Base-by-base conservation (phyloP, 2,888 invertebrate species). In the Eretmocerus hayati region DNA sequence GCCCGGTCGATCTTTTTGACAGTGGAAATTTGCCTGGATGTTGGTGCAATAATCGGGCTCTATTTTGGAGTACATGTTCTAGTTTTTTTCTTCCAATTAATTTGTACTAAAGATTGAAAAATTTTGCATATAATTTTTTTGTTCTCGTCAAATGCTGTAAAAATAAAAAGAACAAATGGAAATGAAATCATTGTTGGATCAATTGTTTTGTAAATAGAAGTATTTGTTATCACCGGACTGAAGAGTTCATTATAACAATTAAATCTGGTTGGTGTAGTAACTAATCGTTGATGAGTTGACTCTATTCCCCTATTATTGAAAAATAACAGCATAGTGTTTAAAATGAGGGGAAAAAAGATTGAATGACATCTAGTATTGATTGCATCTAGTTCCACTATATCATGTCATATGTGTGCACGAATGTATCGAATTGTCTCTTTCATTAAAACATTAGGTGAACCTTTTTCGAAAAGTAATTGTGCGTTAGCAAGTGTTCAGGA, bases 241-340 rank as follows among this genome's bases (percentile, higher is more conserved):
- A 61, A 62, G 59, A 48, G 58, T 62, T 57, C 42, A 46, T 42
- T 30, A n/a, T n/a, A n/a, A n/a, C n/a, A n/a, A n/a, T n/a, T n/a
- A n/a, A n/a, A n/a, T n/a, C n/a, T n/a, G n/a, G n/a, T n/a, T n/a
- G n/a, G n/a, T n/a, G n/a, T n/a, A n/a, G n/a, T n/a, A n/a, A n/a
- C n/a, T n/a, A n/a, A n/a, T n/a, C n/a, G n/a, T n/a, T n/a, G n/a
- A n/a, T n/a, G n/a, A n/a, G n/a, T n/a, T n/a, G n/a, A n/a, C n/a
- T n/a, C n/a, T n/a, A n/a, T n/a, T n/a, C n/a, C n/a, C n/a, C n/a
- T n/a, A n/a, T n/a, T n/a, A n/a, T n/a, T n/a, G n/a, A n/a, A n/a
- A n/a, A n/a, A n/a, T n/a, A n/a, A n/a, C n/a, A n/a, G n/a, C n/a
- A n/a, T n/a, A n/a, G n/a, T n/a, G n/a, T n/a, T n/a, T n/a, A n/a